phyloP scores from a whole-genome alignment of 2,888 invertebrate species.

The Ischnura elegans region DNA sequence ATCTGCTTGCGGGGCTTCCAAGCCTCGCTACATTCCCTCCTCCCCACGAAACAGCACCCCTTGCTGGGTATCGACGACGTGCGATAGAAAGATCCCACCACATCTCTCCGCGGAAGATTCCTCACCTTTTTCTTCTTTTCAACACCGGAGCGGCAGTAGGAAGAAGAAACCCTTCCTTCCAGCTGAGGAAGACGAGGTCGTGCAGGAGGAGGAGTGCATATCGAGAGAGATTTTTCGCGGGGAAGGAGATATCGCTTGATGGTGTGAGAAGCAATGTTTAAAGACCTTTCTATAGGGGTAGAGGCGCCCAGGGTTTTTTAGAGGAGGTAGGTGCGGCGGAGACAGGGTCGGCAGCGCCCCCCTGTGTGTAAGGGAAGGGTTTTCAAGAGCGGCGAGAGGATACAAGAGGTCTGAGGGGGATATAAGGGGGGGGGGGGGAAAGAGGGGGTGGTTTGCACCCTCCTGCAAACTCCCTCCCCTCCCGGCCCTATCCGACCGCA shows the following conservation, averaged over 20 bases:
- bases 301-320: neutral
- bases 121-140: neutral
- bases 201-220: neutral
- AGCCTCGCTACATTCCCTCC: neutral
- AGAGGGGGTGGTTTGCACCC: neutral
- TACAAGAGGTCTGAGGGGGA: neutral
- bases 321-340: too few species aligned
- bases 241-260: neutral
- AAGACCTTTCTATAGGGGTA: neutral
- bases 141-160: too few species aligned
- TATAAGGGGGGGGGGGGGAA: neutral
- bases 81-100: neutral
- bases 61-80: neutral
- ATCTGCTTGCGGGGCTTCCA: neutral
- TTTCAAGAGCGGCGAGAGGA: neutral
- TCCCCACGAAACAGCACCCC: neutral
- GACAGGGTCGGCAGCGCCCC: too few species aligned
- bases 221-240: slow-evolving; percentile 17
- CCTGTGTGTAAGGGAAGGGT: too few species aligned
- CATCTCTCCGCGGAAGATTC: neutral
- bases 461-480: neutral
- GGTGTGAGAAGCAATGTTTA: neutral
- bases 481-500: neutral
- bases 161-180: slow-evolving; percentile 27
- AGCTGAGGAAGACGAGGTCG: slow-evolving; percentile 1